A percentile compares a stretch with the other conserved stretches of the same genome.
phyloP scores from a whole-genome alignment of 2,797 vertebrate genomes.

The Periophthalmus magnuspinnatus region DNA sequence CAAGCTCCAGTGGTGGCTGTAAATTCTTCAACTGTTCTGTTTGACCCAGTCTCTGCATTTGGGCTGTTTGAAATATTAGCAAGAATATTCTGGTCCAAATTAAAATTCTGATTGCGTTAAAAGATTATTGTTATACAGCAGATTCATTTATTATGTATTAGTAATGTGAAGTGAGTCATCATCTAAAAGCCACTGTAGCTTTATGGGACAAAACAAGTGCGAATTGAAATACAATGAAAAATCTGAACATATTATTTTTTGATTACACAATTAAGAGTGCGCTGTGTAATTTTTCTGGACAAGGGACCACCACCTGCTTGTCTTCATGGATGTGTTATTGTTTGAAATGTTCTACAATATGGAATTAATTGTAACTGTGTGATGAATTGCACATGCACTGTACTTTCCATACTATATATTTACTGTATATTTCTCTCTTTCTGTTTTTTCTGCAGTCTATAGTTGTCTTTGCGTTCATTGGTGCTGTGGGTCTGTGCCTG shows the following conservation, averaged over 20 bases:
- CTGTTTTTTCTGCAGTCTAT: slow-evolving; percentile 78
- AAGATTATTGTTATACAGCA: neutral
- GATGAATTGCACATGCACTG: neutral
- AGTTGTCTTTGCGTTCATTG: slow-evolving; percentile 82
- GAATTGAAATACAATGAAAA: too few relatives aligned
- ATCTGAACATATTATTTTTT: neutral
- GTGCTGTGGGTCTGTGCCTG: slow-evolving; percentile 81
- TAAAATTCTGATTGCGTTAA: neutral
- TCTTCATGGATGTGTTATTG: too few relatives aligned
- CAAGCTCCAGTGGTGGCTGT: neutral
- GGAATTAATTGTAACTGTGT: neutral
- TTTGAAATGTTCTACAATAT: too few relatives aligned
- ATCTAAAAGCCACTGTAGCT: too few relatives aligned
- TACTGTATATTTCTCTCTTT: neutral
- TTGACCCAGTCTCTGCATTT: neutral
- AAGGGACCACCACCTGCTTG: too few relatives aligned
- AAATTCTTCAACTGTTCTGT: neutral
- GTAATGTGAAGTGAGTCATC: too few relatives aligned
- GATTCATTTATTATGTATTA: too few relatives aligned
- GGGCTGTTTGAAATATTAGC: neutral
- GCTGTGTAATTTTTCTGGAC: too few relatives aligned
- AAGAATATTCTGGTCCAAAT: neutral
- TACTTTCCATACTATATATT: neutral
- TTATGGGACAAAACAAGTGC: too few relatives aligned
- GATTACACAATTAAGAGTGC: too few relatives aligned